phyloP scores from a whole-genome alignment of 2,113 vertebrate species.

The Gymnorhina tibicen region DNA sequence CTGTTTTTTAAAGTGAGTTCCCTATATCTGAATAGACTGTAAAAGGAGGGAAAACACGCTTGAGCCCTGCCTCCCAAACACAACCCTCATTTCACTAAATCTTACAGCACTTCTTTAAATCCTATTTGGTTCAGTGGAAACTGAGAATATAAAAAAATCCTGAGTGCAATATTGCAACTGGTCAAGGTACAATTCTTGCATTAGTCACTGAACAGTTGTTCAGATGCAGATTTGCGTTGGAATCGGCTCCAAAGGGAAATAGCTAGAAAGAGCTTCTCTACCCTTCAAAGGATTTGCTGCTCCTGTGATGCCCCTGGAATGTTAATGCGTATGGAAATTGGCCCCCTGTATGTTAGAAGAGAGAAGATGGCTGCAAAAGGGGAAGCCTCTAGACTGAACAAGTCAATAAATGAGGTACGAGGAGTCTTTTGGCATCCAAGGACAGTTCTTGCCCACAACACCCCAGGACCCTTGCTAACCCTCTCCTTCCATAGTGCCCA shows the following conservation, averaged over 20 bases:
- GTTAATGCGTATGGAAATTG: not conserved
- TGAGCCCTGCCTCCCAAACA: not conserved
- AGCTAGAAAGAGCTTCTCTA: not conserved
- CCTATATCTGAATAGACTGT: not conserved
- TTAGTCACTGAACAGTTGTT: not conserved
- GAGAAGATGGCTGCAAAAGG: not conserved
- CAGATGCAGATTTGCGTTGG: not conserved
- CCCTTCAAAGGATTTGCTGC: conserved; percentile 1
- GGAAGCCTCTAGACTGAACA: not conserved
- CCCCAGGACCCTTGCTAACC: not conserved
- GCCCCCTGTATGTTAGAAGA: not conserved
- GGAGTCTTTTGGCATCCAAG: not conserved
- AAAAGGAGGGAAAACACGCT: not conserved
- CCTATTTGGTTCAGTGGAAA: not conserved
- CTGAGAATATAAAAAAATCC: not conserved
- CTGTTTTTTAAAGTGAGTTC: not conserved
- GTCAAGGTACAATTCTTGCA: not conserved
- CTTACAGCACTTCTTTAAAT: not conserved
- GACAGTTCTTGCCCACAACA: not conserved
- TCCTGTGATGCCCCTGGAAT: not conserved
- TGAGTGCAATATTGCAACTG: not conserved
- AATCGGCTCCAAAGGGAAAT: not conserved
- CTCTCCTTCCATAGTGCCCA: not conserved
- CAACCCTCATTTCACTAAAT: not conserved
- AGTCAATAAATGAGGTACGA: not conserved